Base-by-base conservation (phyloP, 2,888 invertebrate species). In the Elmis aenea region DNA sequence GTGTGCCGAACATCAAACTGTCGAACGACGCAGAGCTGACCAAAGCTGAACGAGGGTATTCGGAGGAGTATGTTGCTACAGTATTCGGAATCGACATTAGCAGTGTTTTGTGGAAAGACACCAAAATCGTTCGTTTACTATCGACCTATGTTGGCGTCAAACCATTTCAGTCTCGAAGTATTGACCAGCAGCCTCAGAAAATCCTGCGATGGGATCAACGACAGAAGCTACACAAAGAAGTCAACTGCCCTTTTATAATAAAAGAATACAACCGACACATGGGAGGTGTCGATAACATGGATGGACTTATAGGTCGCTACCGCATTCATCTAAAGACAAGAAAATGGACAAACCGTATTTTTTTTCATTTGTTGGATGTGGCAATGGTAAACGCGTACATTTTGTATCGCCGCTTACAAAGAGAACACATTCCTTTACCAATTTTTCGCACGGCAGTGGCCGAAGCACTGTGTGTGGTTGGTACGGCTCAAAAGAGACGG, bases 121-220 rank as follows among this genome's bases (percentile, higher is more conserved):
- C 55, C 32, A 60, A 59, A 44, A 52, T 49, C 34, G 58, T 60
- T 26, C 51, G 46, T 35, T 45, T 58, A 40, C 48, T 55, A 43
- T 61, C 59, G 32, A 58, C 58, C 26, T 61, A 58, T 35, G 58
- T 59, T 44, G 58, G 58, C 33, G 54, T 50, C 42, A 53, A 59
- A 14, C 27, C 33, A 13, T 44, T 33, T 25, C 1, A 5, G 3
- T 25, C 32, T 6, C 13, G 8, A 24, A 23, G 15, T 9, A 11
- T 9, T 4, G 13, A 13, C 24, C 12, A 5, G 14, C 16, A 28
- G 11, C 11, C 28, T 8, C 10, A 2, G 2, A 28, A 15, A 28
- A 2, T 20, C 3, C 13, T 2, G 4, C 18, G 28, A 10, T 28
- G 18, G 18, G 28, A 28, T 24, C 23, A 8, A 42, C 42, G 13